These are phyloP conservation scores for Galerucella nymphaeae DNA, from an alignment of 2,888 invertebrate genomes.

Conservation along the genomic window DNA sequence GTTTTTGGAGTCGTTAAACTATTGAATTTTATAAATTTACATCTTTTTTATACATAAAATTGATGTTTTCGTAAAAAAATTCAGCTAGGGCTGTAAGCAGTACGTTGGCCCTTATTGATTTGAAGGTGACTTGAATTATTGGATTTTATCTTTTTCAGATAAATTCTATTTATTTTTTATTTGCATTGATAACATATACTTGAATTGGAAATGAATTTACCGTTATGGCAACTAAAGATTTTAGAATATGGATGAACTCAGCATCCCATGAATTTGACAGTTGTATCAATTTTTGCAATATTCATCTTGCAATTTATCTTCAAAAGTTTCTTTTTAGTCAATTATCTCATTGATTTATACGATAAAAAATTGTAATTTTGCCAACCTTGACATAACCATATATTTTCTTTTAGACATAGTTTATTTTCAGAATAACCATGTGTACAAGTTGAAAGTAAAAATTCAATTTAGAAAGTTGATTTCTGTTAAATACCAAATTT, in stretches of 20 bases:
- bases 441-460: too few species aligned
- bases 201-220: conserved; percentile 20
- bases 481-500: too few species aligned
- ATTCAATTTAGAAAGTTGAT: too few species aligned
- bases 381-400: too few species aligned
- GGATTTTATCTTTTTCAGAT: conserved; percentile 17
- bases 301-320: too few species aligned
- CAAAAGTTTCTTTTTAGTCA: background rate
- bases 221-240: conserved; percentile 29
- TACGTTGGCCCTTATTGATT: conserved; percentile 33
- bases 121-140: conserved; percentile 8
- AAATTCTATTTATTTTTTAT: conserved; percentile 32
- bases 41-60: conserved; percentile 14
- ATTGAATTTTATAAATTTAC: conserved; percentile 13
- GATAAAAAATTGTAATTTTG: too few species aligned
- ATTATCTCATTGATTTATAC: too few species aligned
- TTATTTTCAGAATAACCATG: too few species aligned
- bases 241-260: background rate
- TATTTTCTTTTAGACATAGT: too few species aligned
- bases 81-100: conserved; percentile 1
- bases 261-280: background rate
- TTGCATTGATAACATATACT: conserved; percentile 29
- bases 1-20: conserved; percentile 30
- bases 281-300: background rate
- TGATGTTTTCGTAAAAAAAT: background rate